Evolutionary conservation across 2,113 vertebrate genomes (phyloP), one percentile per base, ranked within the genome.

Genomic region (Clarias gariepinus): DNA sequence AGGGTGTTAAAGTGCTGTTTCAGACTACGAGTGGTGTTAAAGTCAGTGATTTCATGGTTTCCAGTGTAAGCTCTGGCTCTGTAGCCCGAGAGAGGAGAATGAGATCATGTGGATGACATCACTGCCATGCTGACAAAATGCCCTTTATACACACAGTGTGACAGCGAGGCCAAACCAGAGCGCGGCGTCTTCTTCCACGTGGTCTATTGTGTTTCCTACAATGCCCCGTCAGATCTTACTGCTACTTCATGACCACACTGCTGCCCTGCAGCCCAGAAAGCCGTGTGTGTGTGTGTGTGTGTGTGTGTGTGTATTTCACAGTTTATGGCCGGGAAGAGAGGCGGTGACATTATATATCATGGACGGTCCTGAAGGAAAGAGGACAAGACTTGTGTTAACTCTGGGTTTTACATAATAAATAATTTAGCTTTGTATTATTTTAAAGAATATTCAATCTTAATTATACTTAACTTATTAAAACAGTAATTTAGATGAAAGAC

Each of bases 121-220:
- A 90, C 85, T 53, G 77, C 76, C 36, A 68, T 33, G n/a, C 61
- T 68, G 74, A 90, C 89, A 90, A 58, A 90, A 57, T 23, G 13
- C 68, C 73, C 89, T 88, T 90, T 91, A 85, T 91, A 63, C 64
- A 47, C 68, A 4, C 61, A 33, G 81, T 58, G 83, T 91, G 89
- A 90, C 86, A 83, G 84, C 79, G 84, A 82, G 84, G 83, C 77
- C 74, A 30, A 76, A 73, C 83, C 57, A 66, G 53, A 86, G 57
- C 30, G 82, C 63, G 11, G 71, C 21, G n/a, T 60, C 73, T 28
- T 66, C 74, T 91, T 92, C 89, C 90, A 86, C 73, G 80, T 21
- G 63, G 82, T 88, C 92, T 89, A 93, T 94, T 93, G 93, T 93
- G 87, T 89, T 81, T 82, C 79, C 82, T 71, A 83, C 87, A 88